These are phyloP conservation scores for Amiota mariae DNA, from an alignment of 2,888 invertebrate genomes.

Conservation along the genomic window DNA sequence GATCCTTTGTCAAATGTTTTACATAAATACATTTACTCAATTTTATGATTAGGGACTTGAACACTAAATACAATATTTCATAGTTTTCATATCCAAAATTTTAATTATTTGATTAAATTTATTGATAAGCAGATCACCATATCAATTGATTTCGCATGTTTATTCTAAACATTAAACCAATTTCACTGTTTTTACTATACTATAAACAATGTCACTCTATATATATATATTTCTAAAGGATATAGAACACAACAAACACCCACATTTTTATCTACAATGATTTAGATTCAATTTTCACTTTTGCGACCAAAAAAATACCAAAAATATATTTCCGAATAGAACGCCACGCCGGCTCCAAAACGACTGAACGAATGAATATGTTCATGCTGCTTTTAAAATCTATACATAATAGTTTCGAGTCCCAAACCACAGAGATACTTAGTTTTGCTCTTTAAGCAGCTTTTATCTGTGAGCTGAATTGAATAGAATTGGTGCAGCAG, in stretches of 20 bases:
- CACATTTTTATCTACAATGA: not conserved
- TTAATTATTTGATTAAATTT: too few relatives aligned
- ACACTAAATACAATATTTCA: too few relatives aligned
- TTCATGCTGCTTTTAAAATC: constrained; percentile 4
- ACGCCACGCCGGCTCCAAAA: constrained; percentile 26
- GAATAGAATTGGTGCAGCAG: not conserved
- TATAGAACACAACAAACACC: not conserved
- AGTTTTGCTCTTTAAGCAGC: constrained; percentile 11
- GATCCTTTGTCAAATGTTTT: not conserved
- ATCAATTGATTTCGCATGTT: too few relatives aligned
- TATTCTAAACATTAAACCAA: too few relatives aligned
- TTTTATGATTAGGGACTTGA: too few relatives aligned
- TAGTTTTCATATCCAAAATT: too few relatives aligned
- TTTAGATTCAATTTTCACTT: not conserved
- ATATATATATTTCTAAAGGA: not conserved
- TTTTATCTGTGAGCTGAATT: constrained; percentile 13
- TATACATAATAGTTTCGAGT: not conserved
- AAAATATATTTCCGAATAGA: constrained; percentile 20
- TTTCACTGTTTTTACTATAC: not conserved
- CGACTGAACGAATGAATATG: constrained; percentile 15
- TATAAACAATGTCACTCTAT: not conserved
- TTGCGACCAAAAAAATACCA: not conserved
- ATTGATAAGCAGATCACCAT: too few relatives aligned
- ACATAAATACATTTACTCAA: not conserved
- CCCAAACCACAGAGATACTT: too few relatives aligned